phyloP scores from a whole-genome alignment of 2,797 vertebrate species.

The Enteromius fasciolatus region DNA sequence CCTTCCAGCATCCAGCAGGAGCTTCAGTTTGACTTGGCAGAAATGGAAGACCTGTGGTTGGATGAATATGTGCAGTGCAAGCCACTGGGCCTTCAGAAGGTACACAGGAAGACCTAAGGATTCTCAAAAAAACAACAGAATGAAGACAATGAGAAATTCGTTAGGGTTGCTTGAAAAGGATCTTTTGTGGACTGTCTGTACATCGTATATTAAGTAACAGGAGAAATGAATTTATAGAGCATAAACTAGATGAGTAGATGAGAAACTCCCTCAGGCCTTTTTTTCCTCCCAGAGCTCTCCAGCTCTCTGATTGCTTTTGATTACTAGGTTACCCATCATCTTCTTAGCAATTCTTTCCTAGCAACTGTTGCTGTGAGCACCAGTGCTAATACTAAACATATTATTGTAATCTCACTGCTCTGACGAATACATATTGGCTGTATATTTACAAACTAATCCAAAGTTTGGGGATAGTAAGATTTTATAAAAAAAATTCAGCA shows the following conservation, averaged over 20 bases:
- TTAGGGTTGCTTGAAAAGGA: neutral
- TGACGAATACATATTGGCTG: neutral
- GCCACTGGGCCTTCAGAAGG: constrained; percentile 83
- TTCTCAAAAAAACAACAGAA: neutral
- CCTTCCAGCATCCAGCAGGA: constrained; percentile 70
- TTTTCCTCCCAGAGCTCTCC: constrained; percentile 11
- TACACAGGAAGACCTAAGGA: constrained; percentile 65
- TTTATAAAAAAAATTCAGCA: neutral
- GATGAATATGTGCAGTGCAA: constrained; percentile 87
- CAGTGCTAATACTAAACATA: constrained; percentile 42
- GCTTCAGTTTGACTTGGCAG: constrained; percentile 79
- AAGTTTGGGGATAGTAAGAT: neutral
- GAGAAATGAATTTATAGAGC: neutral
- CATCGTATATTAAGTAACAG: neutral
- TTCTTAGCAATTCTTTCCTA: constrained; percentile 64
- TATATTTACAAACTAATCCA: neutral
- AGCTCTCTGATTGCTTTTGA: constrained; percentile 55
- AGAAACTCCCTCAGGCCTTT: constrained; percentile 30
- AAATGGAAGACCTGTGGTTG: constrained; percentile 88
- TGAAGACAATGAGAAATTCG: neutral
- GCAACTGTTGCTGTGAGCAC: constrained; percentile 65
- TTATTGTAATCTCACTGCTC: constrained; percentile 47
- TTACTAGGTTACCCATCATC: constrained; percentile 43
- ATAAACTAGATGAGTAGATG: neutral
- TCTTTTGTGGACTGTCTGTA: constrained; percentile 1